Evolutionary conservation across 2,888 invertebrate genomes (phyloP).

Genomic region (Caenorhabditis sulstoni): DNA sequence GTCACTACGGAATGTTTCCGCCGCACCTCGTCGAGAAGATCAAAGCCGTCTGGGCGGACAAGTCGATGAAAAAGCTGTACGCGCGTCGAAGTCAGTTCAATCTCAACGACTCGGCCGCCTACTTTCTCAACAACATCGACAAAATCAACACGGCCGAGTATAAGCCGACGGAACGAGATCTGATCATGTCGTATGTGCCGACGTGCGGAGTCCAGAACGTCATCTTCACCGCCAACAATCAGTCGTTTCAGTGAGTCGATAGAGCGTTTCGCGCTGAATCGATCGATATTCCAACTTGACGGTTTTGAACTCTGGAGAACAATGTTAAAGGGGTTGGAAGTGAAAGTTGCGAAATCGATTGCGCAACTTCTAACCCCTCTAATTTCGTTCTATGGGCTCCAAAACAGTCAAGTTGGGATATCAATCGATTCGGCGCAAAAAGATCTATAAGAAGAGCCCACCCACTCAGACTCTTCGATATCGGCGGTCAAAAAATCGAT

Average conservation of each 20-base stretch:
- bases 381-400: too few relatives aligned
- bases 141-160: constrained; percentile 68
- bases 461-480: constrained; percentile 67
- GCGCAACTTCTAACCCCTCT: too few relatives aligned
- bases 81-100: constrained; percentile 67
- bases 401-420: too few relatives aligned
- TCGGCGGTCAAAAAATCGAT: constrained; percentile 71
- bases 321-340: too few relatives aligned
- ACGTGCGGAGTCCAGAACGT: constrained; percentile 76
- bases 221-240: constrained; percentile 68
- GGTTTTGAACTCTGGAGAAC: background rate
- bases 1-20: constrained; percentile 61
- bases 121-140: constrained; percentile 72
- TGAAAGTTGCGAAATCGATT: too few relatives aligned
- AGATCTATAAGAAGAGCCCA: too few relatives aligned
- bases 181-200: constrained; percentile 76
- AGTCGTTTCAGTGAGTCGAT: constrained; percentile 70
- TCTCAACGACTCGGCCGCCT: constrained; percentile 73
- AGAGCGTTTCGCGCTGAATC: too few relatives aligned
- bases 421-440: too few relatives aligned
- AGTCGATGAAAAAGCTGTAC: constrained; percentile 68
- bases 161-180: constrained; percentile 71
- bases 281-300: too few relatives aligned
- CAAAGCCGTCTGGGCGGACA: constrained; percentile 69
- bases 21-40: constrained; percentile 50